Evolutionary conservation across 2,113 vertebrate genomes (phyloP).

Genomic region (Phylloscopus trochiloides): DNA sequence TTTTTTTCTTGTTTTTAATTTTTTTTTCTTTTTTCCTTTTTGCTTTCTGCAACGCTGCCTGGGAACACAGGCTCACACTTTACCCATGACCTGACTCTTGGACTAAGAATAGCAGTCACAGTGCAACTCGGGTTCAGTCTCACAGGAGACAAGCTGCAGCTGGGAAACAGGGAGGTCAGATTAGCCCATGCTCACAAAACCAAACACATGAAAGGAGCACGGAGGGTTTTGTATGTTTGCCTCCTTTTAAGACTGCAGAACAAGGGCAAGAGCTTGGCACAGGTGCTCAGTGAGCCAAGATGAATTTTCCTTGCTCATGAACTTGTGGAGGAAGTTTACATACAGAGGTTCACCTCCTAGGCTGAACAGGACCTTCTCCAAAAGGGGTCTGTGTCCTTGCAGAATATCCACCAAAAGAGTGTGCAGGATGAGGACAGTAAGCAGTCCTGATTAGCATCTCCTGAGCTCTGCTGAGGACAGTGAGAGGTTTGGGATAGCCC

Average conservation of each 20-base stretch:
- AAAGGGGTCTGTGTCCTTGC: not conserved
- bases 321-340: not conserved
- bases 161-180: constrained; percentile 46
- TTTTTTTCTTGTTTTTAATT: not conserved
- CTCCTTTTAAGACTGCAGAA: not conserved
- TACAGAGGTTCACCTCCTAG: not conserved
- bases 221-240: not conserved
- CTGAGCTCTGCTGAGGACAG: not conserved
- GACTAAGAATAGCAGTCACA: constrained; percentile 66
- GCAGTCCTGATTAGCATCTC: not conserved
- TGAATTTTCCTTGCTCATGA: not conserved
- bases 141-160: constrained; percentile 57
- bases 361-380: not conserved
- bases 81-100: constrained; percentile 71
- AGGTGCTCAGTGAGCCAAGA: not conserved
- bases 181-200: not conserved
- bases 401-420: not conserved
- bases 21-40: not conserved
- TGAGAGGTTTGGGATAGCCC: not conserved
- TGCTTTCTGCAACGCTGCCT: constrained; percentile 59
- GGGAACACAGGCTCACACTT: constrained; percentile 68
- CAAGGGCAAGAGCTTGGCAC: not conserved
- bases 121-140: constrained; percentile 53
- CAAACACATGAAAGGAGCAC: not conserved
- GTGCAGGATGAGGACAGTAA: not conserved